Evolutionary conservation across 1,140 invertebrate genomes (phyloP), one percentile per base, ranked within the genome.

Genomic region (Drosophila cardini): DNA sequence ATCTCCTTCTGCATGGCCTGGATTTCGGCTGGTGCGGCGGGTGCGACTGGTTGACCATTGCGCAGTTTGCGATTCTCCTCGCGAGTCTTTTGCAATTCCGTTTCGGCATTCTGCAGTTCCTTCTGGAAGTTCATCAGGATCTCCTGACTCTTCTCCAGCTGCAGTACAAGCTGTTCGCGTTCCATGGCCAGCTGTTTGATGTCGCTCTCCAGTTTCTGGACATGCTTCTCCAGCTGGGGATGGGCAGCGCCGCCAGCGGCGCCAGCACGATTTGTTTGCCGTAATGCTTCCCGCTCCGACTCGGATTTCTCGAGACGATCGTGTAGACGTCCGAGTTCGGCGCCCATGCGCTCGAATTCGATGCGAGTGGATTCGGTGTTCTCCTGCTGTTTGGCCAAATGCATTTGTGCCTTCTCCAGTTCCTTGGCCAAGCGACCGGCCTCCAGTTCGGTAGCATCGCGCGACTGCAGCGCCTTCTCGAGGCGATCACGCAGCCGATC

Each of bases 101-200:
- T 94, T 92, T 97, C 96, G 70, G 96, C 95, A 62, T 96, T 94
- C 80, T 96, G 96, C 57, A 98, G 89, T 86, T 98, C 97, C 85
- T 97, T 95, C 92, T 98, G 97, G 95, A 98, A 98, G 92, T 97
- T 97, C 92, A 98, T 96, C 42, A 98, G 92, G 94, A 98, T 97
- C 82, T 98, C 97, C 91, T 98, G 97, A 5, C 96, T 97, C 92
- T 98, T 98, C 91, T 98, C 97, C 81, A 98, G 90, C 91, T 98
- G 97, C 53, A 96, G 95, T 0, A 98, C 96, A 61, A 98, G 92
- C 91, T 98, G 97, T 90, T 98, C 97, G 10, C 97, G 93, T 92
- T 98, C 97, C 40, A 96, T 94, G 36, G 96, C 96, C 78, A 98
- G 83, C 91, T 98, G 96, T 83, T 97, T 97, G 69, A 96, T 94